Evolutionary conservation across 37 sponge, comb jelly and placozoan genomes (phyloP).

Genomic region (Diacarnus erythraeanus): DNA sequence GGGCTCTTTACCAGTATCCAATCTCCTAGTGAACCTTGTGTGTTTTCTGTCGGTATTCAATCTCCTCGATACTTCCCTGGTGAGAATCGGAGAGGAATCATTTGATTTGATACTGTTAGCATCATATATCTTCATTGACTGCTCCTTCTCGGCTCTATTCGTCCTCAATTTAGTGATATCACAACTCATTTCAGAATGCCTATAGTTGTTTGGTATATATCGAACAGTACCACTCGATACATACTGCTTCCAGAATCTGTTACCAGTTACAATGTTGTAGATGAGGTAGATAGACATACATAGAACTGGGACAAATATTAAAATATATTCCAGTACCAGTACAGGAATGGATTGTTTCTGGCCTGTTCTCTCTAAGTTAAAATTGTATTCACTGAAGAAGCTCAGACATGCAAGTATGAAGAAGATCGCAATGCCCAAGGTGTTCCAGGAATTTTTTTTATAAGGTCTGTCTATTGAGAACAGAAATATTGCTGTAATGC

Average conservation of each 20-base stretch:
- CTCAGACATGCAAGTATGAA: neutral
- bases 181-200: neutral
- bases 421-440: neutral
- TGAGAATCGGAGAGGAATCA: neutral
- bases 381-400: neutral
- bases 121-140: neutral
- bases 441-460: neutral
- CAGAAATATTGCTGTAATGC: neutral
- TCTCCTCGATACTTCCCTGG: neutral
- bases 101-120: too few species aligned
- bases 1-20: too few species aligned
- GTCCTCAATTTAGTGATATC: neutral
- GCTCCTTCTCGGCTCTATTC: neutral
- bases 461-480: neutral
- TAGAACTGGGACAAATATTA: neutral
- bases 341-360: neutral
- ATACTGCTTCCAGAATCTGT: neutral
- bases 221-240: neutral
- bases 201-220: neutral
- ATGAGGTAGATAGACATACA: neutral
- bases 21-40: too few species aligned
- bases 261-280: neutral
- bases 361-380: neutral
- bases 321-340: neutral
- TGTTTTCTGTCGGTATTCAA: neutral